phyloP scores from a whole-genome alignment of 2,888 invertebrate genomes.

The Andrena trimmerana region DNA sequence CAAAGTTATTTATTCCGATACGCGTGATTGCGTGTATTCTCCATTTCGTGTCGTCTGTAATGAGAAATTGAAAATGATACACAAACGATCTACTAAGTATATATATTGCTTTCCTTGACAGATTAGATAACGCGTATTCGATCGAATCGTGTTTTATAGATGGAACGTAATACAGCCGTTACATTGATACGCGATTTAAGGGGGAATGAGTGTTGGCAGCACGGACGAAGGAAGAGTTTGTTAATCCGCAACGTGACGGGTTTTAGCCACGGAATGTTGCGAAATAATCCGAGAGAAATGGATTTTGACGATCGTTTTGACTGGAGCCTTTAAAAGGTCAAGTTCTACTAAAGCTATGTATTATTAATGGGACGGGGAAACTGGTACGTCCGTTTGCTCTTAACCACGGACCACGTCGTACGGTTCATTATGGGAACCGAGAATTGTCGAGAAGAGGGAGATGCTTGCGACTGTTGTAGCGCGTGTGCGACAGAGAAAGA shows the following conservation, averaged over 20 bases:
- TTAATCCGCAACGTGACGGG: background rate
- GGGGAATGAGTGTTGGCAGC: background rate
- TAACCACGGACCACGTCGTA: conserved; percentile 71
- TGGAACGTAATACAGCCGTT: background rate
- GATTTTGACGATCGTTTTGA: conserved; percentile 63
- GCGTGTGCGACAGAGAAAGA: conserved; percentile 18
- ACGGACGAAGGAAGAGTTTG: background rate
- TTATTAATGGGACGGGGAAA: conserved; percentile 77
- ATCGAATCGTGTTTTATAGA: conserved; percentile 2
- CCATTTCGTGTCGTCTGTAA: no score
- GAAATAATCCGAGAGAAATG: background rate
- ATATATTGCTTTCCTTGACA: conserved; percentile 35
- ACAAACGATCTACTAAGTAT: conserved; percentile 29
- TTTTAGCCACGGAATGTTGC: background rate
- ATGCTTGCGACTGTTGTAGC: conserved; percentile 17
- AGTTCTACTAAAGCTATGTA: conserved; percentile 75
- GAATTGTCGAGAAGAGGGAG: conserved; percentile 67
- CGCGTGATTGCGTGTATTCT: background rate
- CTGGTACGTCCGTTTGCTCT: conserved; percentile 70
- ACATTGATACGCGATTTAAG: background rate
- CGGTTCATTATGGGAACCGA: conserved; percentile 75
- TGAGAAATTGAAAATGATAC: background rate
- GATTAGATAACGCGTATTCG: conserved; percentile 51
- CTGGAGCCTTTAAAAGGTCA: conserved; percentile 78
- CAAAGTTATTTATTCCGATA: background rate